phyloP scores from a whole-genome alignment of 2,888 invertebrate genomes.

The Idaea biselata region DNA sequence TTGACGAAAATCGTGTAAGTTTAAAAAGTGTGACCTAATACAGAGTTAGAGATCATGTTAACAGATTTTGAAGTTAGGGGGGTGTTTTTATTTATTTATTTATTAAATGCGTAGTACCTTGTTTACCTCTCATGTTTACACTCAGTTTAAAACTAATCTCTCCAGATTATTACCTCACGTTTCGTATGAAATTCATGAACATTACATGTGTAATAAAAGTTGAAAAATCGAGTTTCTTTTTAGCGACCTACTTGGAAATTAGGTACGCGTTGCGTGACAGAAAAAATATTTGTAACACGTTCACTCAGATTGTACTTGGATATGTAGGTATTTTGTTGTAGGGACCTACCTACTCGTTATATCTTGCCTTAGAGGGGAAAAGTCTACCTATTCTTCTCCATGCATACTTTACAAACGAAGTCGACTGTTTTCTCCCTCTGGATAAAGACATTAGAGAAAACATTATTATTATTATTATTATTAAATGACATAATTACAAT shows the following conservation, averaged over 20 bases:
- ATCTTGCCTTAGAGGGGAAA: no score
- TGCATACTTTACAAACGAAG: no score
- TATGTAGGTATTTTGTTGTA: slow-evolving; percentile 3
- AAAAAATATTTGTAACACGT: slow-evolving; percentile 9
- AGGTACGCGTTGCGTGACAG: slow-evolving; percentile 17
- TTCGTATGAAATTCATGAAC: slow-evolving; percentile 6
- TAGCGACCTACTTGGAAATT: slow-evolving; percentile 9
- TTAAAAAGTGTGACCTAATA: no score
- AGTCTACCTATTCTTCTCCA: no score
- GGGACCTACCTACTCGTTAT: neutral
- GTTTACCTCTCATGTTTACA: neutral
- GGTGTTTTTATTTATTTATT: no score
- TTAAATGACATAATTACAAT: no score
- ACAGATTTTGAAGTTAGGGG: no score
- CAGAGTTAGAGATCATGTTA: no score
- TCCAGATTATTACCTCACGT: slow-evolving; percentile 8
- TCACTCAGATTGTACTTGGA: neutral
- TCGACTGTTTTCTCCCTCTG: no score
- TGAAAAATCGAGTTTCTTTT: slow-evolving; percentile 6
- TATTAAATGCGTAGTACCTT: neutral
- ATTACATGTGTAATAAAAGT: slow-evolving; percentile 12
- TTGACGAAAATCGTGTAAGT: no score
- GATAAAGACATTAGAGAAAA: no score
- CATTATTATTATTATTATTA: no score
- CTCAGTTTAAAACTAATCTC: neutral